A percentile compares a stretch with the other conserved stretches of the same genome.
Evolutionary conservation across 2,797 vertebrate species (phyloP).

Genomic region (Choloepus didactylus): DNA sequence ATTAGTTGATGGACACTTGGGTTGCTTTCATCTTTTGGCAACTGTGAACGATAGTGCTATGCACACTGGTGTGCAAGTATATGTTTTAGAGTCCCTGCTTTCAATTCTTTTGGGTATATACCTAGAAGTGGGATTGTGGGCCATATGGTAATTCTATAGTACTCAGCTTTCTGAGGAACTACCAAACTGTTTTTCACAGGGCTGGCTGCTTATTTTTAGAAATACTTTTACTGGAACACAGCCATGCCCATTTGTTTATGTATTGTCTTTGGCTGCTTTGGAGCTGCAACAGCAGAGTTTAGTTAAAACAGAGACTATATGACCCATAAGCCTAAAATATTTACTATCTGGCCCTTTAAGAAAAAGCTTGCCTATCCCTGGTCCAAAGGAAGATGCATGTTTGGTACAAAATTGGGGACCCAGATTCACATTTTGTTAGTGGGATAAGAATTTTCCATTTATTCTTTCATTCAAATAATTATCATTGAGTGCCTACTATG

Average conservation of each 20-base stretch:
- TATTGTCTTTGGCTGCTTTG: background rate
- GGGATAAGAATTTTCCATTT: background rate
- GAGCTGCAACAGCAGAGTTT: background rate
- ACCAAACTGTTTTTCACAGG: no score
- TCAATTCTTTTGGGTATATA: no score
- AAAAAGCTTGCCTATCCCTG: background rate
- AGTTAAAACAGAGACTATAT: background rate
- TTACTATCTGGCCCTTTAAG: background rate
- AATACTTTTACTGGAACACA: conserved; percentile 32
- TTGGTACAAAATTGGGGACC: conserved; percentile 3
- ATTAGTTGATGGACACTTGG: no score
- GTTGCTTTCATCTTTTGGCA: no score
- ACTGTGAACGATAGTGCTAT: no score
- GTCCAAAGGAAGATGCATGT: background rate
- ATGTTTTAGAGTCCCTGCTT: no score
- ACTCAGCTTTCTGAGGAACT: no score
- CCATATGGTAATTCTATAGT: no score
- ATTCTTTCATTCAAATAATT: background rate
- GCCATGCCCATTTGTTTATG: background rate
- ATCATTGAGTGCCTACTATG: background rate
- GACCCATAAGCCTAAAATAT: background rate
- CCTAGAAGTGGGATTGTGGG: no score
- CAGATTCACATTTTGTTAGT: background rate
- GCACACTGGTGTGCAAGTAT: no score
- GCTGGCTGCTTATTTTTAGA: background rate